These are phyloP conservation scores for Altica lythri DNA, from an alignment of 2,888 invertebrate genomes.

Conservation along the genomic window DNA sequence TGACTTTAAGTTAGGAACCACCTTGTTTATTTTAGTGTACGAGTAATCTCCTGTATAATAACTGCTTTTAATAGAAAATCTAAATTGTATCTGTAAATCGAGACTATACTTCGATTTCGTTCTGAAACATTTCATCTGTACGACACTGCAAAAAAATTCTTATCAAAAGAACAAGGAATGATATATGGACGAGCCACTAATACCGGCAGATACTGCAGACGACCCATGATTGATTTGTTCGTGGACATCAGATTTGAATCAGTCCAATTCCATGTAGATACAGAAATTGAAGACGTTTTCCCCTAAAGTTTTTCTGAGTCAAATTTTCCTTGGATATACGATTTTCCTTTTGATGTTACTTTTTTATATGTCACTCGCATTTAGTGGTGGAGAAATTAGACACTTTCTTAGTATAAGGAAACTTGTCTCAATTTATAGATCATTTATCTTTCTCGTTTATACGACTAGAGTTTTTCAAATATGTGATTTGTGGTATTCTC, in stretches of 20 bases:
- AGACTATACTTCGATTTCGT: too few relatives aligned
- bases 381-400: constrained; percentile 52
- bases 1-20: too few relatives aligned
- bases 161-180: constrained; percentile 30
- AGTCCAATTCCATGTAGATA: constrained; percentile 49
- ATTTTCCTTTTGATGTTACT: constrained; percentile 50
- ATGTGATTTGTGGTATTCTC: too few relatives aligned
- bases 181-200: constrained; percentile 31
- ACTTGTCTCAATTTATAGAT: constrained; percentile 47
- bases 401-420: constrained; percentile 50
- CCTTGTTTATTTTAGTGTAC: too few relatives aligned
- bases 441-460: constrained; percentile 37
- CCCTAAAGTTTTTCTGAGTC: constrained; percentile 49
- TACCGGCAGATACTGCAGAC: constrained; percentile 40
- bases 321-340: constrained; percentile 50
- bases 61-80: too few relatives aligned
- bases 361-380: constrained; percentile 54
- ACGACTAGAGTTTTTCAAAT: too few relatives aligned
- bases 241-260: constrained; percentile 53
- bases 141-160: constrained; percentile 18
- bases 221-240: constrained; percentile 53
- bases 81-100: too few relatives aligned
- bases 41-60: too few relatives aligned
- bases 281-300: constrained; percentile 46
- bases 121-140: too few relatives aligned